phyloP scores from a whole-genome alignment of 2,113 vertebrate genomes.

The Rafetus swinhoei region DNA sequence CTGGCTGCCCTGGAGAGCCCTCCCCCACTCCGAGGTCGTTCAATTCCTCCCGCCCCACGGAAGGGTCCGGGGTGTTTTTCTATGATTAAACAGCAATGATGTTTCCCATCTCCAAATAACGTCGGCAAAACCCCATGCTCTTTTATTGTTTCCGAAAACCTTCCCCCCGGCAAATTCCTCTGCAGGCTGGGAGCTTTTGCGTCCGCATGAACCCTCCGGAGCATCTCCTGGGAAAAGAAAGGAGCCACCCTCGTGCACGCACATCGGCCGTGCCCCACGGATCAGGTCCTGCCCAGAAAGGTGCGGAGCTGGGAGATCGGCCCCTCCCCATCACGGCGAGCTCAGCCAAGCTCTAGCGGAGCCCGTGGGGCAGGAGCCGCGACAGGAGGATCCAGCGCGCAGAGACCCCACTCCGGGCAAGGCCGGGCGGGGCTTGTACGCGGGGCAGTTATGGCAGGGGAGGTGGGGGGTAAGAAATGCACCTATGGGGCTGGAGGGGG shows the following conservation, averaged over 20 bases:
- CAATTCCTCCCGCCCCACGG: fast-evolving
- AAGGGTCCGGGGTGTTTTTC: conserved; percentile 39
- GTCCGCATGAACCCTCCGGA: neutral
- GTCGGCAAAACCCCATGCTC: conserved; percentile 2
- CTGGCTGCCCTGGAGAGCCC: fast-evolving
- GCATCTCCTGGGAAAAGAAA: neutral
- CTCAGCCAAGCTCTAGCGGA: neutral
- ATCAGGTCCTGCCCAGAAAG: neutral
- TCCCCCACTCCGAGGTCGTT: neutral
- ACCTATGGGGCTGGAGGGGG: neutral
- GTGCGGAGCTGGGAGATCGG: no score
- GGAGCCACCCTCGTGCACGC: no score
- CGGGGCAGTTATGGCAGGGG: no score
- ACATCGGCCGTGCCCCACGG: neutral
- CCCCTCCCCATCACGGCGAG: neutral
- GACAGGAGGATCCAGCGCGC: neutral
- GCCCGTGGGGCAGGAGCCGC: neutral
- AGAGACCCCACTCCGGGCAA: neutral
- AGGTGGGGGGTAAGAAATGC: neutral
- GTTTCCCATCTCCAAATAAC: conserved; percentile 68
- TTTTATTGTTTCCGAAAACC: conserved; percentile 62
- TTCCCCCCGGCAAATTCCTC: neutral
- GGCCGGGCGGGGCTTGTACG: no score
- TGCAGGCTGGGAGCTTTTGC: neutral
- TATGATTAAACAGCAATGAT: conserved; percentile 66